Evolutionary conservation across 2,797 vertebrate species (phyloP).

Genomic region (Jordanella pulchra): DNA sequence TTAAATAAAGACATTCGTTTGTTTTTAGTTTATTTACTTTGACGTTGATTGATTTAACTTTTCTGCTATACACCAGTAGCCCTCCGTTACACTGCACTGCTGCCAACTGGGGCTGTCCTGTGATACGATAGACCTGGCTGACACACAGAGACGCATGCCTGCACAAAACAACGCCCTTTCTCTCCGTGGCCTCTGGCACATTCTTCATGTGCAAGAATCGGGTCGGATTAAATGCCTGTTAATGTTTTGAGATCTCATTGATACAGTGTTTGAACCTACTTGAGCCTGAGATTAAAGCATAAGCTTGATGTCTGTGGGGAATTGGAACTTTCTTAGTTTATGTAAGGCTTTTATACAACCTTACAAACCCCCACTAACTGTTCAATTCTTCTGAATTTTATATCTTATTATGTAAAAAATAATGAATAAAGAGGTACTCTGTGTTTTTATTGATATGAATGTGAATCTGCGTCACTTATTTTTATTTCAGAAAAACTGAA

Average conservation of each 20-base stretch:
- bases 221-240: not conserved
- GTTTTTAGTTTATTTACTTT: not conserved
- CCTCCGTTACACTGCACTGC: slow-evolving; percentile 1
- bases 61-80: not conserved
- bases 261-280: not conserved
- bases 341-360: not conserved
- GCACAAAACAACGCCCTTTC: not conserved
- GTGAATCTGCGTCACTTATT: too few relatives aligned
- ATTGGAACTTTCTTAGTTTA: too few relatives aligned
- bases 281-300: not conserved
- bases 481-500: too few relatives aligned
- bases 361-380: not conserved
- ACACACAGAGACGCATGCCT: not conserved
- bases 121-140: not conserved
- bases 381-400: too few relatives aligned
- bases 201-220: not conserved
- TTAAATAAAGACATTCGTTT: too few relatives aligned
- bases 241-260: not conserved
- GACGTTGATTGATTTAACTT: not conserved
- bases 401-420: too few relatives aligned
- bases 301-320: not conserved
- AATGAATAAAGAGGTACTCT: too few relatives aligned
- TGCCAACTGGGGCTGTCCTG: not conserved
- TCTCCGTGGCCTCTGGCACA: not conserved
- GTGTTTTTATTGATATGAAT: too few relatives aligned